Conservation (phyloP, 1,140 invertebrate species). For the Drosophila asahinai region DNA sequence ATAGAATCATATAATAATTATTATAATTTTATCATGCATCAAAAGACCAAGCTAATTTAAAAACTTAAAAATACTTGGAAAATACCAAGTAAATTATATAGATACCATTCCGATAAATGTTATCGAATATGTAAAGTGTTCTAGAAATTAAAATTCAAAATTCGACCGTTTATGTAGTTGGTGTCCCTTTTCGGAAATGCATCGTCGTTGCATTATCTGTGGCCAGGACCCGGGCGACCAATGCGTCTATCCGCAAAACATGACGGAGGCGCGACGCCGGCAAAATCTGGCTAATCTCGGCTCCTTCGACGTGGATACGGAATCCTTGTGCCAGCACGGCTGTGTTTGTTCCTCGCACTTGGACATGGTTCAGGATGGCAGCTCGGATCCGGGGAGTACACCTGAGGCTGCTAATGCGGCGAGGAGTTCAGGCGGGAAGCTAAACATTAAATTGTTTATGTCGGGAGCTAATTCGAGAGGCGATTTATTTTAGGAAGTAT, state of each 20-base stretch:
- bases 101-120: constrained; percentile 13
- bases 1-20: no score
- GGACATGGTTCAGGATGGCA: background rate
- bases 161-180: constrained; percentile 37
- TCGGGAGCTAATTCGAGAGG: no score
- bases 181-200: constrained; percentile 43
- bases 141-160: constrained; percentile 46
- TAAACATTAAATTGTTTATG: no score
- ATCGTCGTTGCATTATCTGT: constrained; percentile 64
- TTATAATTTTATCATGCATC: no score
- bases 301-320: constrained; percentile 24
- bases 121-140: constrained; percentile 19
- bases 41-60: no score
- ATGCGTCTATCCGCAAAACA: constrained; percentile 39
- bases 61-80: background rate
- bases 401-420: background rate
- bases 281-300: constrained; percentile 25
- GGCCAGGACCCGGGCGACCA: constrained; percentile 34
- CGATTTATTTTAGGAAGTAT: no score
- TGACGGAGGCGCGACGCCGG: constrained; percentile 49
- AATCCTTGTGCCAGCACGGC: constrained; percentile 23
- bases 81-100: background rate
- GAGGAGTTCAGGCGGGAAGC: background rate
- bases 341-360: constrained; percentile 61
- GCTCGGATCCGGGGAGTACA: background rate